Evolutionary conservation across 2,888 invertebrate species (phyloP).

Genomic region (Thymelicus acteon): DNA sequence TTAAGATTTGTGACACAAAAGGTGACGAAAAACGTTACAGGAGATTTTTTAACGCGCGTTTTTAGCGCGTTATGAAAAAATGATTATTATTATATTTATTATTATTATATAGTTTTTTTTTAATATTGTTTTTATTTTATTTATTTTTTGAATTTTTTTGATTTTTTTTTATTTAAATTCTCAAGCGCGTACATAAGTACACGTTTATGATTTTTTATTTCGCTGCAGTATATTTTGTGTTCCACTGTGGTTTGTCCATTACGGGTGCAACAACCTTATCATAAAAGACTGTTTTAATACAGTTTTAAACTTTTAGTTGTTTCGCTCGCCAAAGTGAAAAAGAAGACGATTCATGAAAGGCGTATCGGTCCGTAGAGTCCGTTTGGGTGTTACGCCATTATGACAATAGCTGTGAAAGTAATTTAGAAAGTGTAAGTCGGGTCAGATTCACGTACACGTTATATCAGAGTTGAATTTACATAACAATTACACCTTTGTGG

Average conservation of each 20-base stretch:
- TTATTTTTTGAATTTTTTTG: too few relatives aligned
- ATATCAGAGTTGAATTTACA: conserved; percentile 79
- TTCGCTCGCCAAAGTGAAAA: conserved; percentile 9
- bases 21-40: too few relatives aligned
- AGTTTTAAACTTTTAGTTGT: too few relatives aligned
- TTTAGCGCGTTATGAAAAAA: too few relatives aligned
- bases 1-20: too few relatives aligned
- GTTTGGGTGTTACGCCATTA: conserved; percentile 68
- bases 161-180: too few relatives aligned
- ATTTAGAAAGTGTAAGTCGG: conserved; percentile 80
- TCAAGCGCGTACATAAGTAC: too few relatives aligned
- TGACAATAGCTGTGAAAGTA: conserved; percentile 81
- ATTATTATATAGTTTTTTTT: too few relatives aligned
- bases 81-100: too few relatives aligned
- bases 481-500: conserved; percentile 75
- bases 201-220: too few relatives aligned
- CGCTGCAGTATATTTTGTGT: neutral
- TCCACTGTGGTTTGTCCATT: neutral
- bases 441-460: conserved; percentile 77
- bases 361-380: conserved; percentile 30
- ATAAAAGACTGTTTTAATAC: neutral
- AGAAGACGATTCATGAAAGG: conserved; percentile 30
- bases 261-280: neutral
- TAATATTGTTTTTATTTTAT: too few relatives aligned
- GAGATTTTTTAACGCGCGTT: too few relatives aligned